Evolutionary conservation across 2,113 vertebrate species (phyloP).

Genomic region (Rhadina sibilatrix): DNA sequence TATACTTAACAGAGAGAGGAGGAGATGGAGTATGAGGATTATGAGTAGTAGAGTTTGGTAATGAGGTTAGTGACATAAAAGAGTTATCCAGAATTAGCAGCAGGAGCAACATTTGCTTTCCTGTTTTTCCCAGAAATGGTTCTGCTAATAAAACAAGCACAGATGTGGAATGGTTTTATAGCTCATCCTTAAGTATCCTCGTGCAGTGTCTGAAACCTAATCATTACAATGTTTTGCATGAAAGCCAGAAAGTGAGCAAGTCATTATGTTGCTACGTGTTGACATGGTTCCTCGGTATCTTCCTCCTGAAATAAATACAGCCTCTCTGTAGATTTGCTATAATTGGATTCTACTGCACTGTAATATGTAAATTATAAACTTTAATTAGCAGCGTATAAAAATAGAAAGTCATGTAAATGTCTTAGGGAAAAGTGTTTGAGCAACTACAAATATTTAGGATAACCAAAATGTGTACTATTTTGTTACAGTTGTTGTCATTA

Average conservation of each 20-base stretch:
- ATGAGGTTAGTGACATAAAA: slow-evolving; percentile 12
- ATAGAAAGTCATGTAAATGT: slow-evolving; percentile 19
- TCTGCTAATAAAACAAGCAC: slow-evolving; percentile 40
- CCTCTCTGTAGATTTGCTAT: slow-evolving; percentile 32
- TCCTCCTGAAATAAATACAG: slow-evolving; percentile 37
- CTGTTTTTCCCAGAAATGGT: slow-evolving; percentile 37
- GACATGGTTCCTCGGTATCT: slow-evolving; percentile 13
- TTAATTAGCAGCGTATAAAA: slow-evolving; percentile 48
- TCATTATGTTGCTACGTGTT: slow-evolving; percentile 37
- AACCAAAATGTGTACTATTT: background rate
- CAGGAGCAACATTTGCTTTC: slow-evolving; percentile 33
- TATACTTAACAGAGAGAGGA: background rate
- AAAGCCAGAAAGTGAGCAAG: slow-evolving; percentile 49
- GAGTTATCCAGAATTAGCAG: slow-evolving; percentile 37
- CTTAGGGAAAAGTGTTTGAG: background rate
- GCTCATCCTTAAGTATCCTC: slow-evolving; percentile 31
- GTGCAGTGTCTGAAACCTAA: slow-evolving; percentile 20
- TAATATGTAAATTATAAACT: slow-evolving; percentile 60
- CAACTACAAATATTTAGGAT: background rate
- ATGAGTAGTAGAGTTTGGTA: background rate
- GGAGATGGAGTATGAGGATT: background rate
- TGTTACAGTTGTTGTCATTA: background rate
- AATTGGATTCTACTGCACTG: slow-evolving; percentile 47
- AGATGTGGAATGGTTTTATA: slow-evolving; percentile 50
- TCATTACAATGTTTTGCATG: slow-evolving; percentile 39